Conservation (phyloP, 1,140 invertebrate genomes). For the Lepeophtheirus salmonis region DNA sequence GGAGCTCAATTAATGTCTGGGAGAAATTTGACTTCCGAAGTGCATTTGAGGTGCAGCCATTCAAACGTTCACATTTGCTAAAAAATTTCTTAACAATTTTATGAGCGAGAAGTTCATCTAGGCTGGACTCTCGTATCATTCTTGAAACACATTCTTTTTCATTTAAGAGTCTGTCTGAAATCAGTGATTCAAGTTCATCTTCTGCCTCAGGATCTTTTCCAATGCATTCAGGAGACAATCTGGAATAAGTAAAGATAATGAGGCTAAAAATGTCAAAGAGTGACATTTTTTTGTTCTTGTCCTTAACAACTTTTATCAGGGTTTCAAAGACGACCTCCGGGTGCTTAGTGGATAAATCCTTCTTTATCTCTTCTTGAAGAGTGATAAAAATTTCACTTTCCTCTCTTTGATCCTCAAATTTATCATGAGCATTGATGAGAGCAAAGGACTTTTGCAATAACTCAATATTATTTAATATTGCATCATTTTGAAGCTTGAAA, state of each 20-base stretch:
- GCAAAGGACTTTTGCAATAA: not conserved
- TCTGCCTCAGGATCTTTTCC: not conserved
- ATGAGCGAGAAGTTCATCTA: not conserved
- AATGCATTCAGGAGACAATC: not conserved
- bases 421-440: not conserved
- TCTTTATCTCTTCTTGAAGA: not conserved
- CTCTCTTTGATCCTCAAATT: too few relatives aligned
- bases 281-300: not conserved
- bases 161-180: not conserved
- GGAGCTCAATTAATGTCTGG: not conserved
- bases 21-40: not conserved
- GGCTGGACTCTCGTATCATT: not conserved
- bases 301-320: not conserved
- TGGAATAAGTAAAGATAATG: not conserved
- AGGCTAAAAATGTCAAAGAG: not conserved
- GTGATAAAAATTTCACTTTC: too few relatives aligned
- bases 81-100: not conserved
- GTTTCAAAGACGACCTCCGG: not conserved
- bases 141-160: too few relatives aligned
- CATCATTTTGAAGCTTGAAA: not conserved
- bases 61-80: not conserved
- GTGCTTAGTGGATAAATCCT: not conserved
- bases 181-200: not conserved
- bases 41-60: not conserved
- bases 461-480: not conserved